Conservation (phyloP, 2,888 invertebrate genomes). For the Oxyteleia sp. region DNA sequence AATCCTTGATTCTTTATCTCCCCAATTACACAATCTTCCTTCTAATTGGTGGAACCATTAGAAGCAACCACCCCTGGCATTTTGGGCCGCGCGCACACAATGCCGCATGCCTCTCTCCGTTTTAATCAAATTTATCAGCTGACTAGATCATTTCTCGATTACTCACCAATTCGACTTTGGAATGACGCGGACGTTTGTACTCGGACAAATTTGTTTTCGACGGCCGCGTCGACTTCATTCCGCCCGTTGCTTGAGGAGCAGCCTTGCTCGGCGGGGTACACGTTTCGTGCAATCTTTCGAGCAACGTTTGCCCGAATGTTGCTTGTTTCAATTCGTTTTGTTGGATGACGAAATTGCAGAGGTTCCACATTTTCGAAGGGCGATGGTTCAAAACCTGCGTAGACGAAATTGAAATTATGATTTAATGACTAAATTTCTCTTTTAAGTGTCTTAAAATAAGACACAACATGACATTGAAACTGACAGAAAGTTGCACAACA, state of each 20-base stretch:
- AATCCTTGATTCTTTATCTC: slow-evolving; percentile 85
- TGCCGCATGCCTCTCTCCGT: slow-evolving; percentile 49
- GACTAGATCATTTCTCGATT: slow-evolving; percentile 63
- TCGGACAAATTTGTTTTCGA: slow-evolving; percentile 34
- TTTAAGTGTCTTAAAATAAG: too few relatives aligned
- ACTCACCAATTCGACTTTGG: slow-evolving; percentile 19
- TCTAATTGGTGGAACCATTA: slow-evolving; percentile 82
- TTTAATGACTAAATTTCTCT: too few relatives aligned
- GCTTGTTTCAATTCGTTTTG: too few relatives aligned
- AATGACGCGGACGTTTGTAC: slow-evolving; percentile 45
- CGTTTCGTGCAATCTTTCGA: too few relatives aligned
- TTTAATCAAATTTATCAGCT: slow-evolving; percentile 52
- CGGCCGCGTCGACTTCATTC: background rate
- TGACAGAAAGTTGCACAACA: too few relatives aligned
- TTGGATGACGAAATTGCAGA: too few relatives aligned
- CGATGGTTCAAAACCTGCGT: too few relatives aligned
- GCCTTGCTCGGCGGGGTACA: too few relatives aligned
- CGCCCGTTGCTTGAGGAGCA: slow-evolving; percentile 15
- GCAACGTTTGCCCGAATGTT: too few relatives aligned
- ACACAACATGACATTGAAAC: too few relatives aligned
- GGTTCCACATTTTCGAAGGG: too few relatives aligned
- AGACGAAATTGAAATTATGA: too few relatives aligned
- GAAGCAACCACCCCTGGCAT: slow-evolving; percentile 68
- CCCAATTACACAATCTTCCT: slow-evolving; percentile 85
- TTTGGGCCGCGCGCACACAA: slow-evolving; percentile 47